Evolutionary conservation across 2,888 invertebrate genomes (phyloP).

Genomic region (Pediacus dermestoides): DNA sequence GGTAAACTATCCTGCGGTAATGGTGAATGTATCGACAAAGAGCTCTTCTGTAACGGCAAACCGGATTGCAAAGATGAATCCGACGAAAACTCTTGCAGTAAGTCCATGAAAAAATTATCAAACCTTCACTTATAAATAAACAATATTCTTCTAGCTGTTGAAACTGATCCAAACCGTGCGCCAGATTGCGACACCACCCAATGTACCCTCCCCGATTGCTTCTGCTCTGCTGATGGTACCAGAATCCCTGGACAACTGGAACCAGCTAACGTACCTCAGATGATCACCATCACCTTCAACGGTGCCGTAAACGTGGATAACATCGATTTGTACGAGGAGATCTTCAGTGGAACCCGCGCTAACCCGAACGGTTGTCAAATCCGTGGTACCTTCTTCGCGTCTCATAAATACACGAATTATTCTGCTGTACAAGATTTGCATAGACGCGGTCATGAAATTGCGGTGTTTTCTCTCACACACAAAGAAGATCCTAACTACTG

Average conservation of each 20-base stretch:
- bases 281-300: conserved; percentile 90
- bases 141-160: conserved; percentile 64
- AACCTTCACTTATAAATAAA: conserved; percentile 3
- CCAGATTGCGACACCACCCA: conserved; percentile 88
- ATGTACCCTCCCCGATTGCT: conserved; percentile 85
- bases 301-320: conserved; percentile 91
- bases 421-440: conserved; percentile 86
- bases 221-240: conserved; percentile 90
- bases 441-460: conserved; percentile 86
- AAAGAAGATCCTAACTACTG: conserved; percentile 91
- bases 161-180: conserved; percentile 86
- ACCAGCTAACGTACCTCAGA: conserved; percentile 83
- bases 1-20: conserved; percentile 89
- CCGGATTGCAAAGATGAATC: conserved; percentile 92
- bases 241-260: conserved; percentile 82
- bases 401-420: conserved; percentile 90
- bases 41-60: conserved; percentile 90
- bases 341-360: conserved; percentile 79
- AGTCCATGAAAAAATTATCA: conserved; percentile 53
- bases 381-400: conserved; percentile 86
- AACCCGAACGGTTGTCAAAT: conserved; percentile 89
- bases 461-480: conserved; percentile 88
- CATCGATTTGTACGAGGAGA: conserved; percentile 85
- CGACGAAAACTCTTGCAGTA: conserved; percentile 93
- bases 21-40: conserved; percentile 88